A percentile compares a stretch with the other conserved stretches of the same genome.
Evolutionary conservation across 2,113 vertebrate species (phyloP).

Genomic region (Xiphorhynchus elegans): DNA sequence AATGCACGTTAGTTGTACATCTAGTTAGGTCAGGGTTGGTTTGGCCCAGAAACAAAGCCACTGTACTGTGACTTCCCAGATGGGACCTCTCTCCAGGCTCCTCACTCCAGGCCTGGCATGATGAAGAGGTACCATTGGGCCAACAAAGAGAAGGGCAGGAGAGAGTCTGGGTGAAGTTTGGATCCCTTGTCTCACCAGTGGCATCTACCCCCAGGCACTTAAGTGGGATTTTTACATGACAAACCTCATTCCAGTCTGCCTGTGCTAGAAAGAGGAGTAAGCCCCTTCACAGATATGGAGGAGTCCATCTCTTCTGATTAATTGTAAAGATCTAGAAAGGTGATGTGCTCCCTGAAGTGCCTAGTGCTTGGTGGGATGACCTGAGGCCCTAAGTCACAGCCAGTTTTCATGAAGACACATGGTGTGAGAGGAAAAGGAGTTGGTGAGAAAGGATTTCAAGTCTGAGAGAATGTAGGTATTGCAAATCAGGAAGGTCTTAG

Average conservation of each 20-base stretch:
- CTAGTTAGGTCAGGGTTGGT: background rate
- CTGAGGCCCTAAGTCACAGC: background rate
- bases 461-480: background rate
- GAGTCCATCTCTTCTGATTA: background rate
- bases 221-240: background rate
- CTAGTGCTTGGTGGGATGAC: background rate
- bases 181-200: background rate
- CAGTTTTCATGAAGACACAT: background rate
- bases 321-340: background rate
- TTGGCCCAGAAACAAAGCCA: background rate
- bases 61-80: background rate
- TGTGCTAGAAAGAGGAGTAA: background rate
- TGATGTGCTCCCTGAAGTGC: background rate
- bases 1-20: accelerated
- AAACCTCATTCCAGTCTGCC: background rate
- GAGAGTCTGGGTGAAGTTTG: background rate
- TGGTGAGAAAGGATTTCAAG: background rate
- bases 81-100: background rate
- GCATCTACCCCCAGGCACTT: background rate
- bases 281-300: background rate
- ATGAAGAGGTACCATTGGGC: background rate
- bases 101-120: background rate
- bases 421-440: background rate
- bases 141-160: background rate
- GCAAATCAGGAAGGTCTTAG: background rate